phyloP scores from a whole-genome alignment of 2,797 vertebrate genomes.

The Alfaro cultratus region DNA sequence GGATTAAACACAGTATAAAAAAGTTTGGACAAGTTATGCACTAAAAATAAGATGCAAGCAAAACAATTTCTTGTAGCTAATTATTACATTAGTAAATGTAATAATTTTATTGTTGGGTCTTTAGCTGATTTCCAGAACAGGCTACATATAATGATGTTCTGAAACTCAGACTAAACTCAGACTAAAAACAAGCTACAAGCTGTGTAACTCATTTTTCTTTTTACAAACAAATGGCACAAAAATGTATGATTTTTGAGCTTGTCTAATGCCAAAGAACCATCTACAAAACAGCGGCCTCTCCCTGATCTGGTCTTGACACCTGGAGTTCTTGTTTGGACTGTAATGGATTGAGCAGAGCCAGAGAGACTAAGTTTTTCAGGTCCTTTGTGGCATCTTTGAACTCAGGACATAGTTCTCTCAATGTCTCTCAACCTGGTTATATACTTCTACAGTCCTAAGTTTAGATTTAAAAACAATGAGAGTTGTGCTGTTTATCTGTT shows the following conservation, averaged over 20 bases:
- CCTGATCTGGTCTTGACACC: constrained; percentile 37
- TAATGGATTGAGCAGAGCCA: constrained; percentile 71
- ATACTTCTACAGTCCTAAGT: neutral
- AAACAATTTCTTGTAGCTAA: neutral
- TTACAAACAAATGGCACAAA: neutral
- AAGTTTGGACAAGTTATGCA: neutral
- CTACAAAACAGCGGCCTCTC: neutral
- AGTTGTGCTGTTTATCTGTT: neutral
- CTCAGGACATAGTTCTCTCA: constrained; percentile 56
- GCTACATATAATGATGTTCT: neutral
- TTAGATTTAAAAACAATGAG: neutral
- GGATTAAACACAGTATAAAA: neutral
- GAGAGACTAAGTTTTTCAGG: constrained; percentile 66
- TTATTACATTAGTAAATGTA: neutral
- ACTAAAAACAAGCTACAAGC: neutral
- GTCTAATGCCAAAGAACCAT: neutral
- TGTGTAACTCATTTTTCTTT: neutral
- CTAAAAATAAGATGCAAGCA: neutral
- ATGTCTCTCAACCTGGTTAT: constrained; percentile 60
- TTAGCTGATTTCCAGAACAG: neutral
- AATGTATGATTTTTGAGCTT: neutral
- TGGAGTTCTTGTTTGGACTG: constrained; percentile 62
- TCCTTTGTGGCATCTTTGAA: constrained; percentile 73
- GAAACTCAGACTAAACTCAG: neutral
- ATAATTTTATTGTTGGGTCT: neutral